Percentiles rank a stretch among this genome's conserved stretches.
These are phyloP conservation scores for Phylloscopus trochiloides DNA, from an alignment of 2,113 vertebrate genomes.

Conservation along the genomic window DNA sequence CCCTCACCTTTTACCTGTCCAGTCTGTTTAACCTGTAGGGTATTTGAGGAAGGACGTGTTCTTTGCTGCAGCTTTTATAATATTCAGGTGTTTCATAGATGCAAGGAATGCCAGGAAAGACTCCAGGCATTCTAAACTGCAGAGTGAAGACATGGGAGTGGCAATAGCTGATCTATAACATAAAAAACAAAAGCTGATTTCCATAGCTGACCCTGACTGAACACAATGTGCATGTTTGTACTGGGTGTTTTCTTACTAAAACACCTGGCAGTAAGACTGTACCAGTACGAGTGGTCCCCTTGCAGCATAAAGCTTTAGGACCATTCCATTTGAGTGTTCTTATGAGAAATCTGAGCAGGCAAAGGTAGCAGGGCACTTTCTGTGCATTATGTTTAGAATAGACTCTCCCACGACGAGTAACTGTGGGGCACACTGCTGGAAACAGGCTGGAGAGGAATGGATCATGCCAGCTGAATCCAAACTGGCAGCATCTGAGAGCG, in stretches of 20 bases:
- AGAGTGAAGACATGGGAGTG: not conserved
- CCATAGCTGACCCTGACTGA: not conserved
- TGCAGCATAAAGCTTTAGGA: not conserved
- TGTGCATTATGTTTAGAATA: not conserved
- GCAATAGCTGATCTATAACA: not conserved
- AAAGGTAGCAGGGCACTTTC: not conserved
- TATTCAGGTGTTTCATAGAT: not conserved
- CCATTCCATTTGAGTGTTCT: not conserved
- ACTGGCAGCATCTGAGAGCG: not conserved
- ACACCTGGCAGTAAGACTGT: not conserved
- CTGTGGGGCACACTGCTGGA: not conserved
- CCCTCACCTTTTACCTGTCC: not conserved
- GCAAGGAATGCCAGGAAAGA: not conserved
- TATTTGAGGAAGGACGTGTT: not conserved
- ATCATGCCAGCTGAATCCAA: not conserved
- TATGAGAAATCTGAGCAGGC: not conserved
- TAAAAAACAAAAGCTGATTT: not conserved
- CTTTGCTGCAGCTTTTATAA: not conserved
- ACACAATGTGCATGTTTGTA: not conserved
- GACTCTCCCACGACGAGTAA: not conserved
- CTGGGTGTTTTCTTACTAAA: not conserved
- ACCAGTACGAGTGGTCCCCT: rapidly evolving
- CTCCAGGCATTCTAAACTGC: not conserved
- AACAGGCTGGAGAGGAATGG: not conserved
- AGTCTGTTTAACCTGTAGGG: not conserved